Evolutionary conservation across 2,888 invertebrate genomes (phyloP).

Genomic region (Brachypalpus laphriformis): DNA sequence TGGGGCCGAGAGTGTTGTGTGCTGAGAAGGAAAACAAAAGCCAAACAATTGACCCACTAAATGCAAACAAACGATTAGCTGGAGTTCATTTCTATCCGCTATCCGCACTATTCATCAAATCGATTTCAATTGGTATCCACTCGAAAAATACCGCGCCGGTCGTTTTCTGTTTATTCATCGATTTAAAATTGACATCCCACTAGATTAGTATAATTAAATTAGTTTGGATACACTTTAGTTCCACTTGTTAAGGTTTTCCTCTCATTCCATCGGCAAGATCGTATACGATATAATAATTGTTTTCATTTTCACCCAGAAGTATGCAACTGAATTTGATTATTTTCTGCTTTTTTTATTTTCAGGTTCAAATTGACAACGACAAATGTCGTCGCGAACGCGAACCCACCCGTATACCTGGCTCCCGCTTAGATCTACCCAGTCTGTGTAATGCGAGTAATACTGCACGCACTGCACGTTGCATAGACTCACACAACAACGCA

Average conservation of each 20-base stretch:
- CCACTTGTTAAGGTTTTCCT: background rate
- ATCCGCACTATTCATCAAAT: background rate
- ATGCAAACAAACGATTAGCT: constrained; percentile 30
- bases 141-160: background rate
- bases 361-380: constrained; percentile 83
- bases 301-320: constrained; percentile 30
- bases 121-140: constrained; percentile 2
- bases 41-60: constrained; percentile 27
- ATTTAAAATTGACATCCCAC: constrained; percentile 35
- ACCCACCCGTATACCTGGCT: constrained; percentile 77
- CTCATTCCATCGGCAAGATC: constrained; percentile 3
- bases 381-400: constrained; percentile 83
- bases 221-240: constrained; percentile 6
- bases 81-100: constrained; percentile 1
- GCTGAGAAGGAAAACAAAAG: constrained; percentile 2
- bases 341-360: constrained; percentile 56
- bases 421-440: constrained; percentile 81
- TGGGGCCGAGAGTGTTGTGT: background rate
- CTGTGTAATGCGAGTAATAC: constrained; percentile 78
- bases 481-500: constrained; percentile 80
- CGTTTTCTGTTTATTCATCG: constrained; percentile 28
- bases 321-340: constrained; percentile 30
- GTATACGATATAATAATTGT: constrained; percentile 17
- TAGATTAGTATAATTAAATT: background rate
- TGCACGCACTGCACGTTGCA: constrained; percentile 77